phyloP scores from a whole-genome alignment of 2,797 vertebrate species.

The Sebastiscus tertius region DNA sequence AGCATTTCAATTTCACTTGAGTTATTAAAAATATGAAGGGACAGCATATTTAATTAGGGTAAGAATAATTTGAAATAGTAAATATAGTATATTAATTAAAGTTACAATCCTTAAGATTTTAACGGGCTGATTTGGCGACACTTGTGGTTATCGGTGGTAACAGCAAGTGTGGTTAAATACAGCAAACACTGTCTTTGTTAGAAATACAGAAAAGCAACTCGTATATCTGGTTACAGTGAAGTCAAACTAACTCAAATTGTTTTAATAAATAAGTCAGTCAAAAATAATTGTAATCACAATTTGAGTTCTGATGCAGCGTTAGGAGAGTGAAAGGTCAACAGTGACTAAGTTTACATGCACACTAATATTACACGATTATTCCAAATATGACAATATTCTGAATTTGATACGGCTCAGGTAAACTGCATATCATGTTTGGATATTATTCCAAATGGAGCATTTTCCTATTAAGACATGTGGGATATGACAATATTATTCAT shows the following conservation, averaged over 20 bases:
- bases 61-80: neutral
- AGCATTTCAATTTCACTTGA: constrained; percentile 16
- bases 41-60: neutral
- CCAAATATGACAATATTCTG: neutral
- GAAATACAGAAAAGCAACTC: neutral
- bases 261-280: neutral
- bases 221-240: neutral
- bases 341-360: neutral
- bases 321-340: neutral
- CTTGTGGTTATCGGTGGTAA: neutral
- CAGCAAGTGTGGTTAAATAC: neutral
- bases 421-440: too few species aligned
- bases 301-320: neutral
- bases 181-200: neutral
- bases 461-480: too few species aligned
- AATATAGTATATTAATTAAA: neutral
- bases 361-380: neutral
- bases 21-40: neutral
- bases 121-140: neutral
- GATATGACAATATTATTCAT: too few species aligned
- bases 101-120: constrained; percentile 14
- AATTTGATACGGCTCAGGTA: too few species aligned
- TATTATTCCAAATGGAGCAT: too few species aligned
- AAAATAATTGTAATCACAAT: neutral
- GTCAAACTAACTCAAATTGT: neutral